These are phyloP conservation scores for Sphaerophoria taeniata DNA, from an alignment of 2,888 invertebrate genomes.

Conservation along the genomic window DNA sequence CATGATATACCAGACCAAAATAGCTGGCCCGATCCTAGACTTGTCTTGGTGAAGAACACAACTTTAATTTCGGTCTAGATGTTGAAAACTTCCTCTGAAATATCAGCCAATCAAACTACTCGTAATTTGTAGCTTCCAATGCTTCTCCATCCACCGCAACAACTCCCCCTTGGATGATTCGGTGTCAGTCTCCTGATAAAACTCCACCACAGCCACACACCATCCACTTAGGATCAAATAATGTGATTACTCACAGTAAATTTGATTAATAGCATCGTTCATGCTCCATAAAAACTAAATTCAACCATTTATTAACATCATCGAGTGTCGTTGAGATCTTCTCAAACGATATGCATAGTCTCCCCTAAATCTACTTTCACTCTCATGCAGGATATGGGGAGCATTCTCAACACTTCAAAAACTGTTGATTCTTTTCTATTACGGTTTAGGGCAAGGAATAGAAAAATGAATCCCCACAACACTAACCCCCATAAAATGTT, in stretches of 20 bases:
- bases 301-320: slow-evolving; percentile 19
- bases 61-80: too few species aligned
- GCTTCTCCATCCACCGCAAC: too few species aligned
- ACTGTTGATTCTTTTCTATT: slow-evolving; percentile 52
- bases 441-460: neutral
- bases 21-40: too few species aligned
- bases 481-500: neutral
- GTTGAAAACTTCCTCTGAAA: too few species aligned
- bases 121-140: too few species aligned
- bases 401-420: slow-evolving; percentile 52
- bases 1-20: too few species aligned
- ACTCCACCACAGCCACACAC: too few species aligned
- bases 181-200: too few species aligned
- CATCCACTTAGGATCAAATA: too few species aligned
- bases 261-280: slow-evolving; percentile 14
- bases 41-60: too few species aligned
- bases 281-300: slow-evolving; percentile 20
- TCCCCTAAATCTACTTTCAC: neutral
- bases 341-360: neutral
- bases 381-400: slow-evolving; percentile 11
- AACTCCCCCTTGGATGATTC: too few species aligned
- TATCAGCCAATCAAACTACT: too few species aligned
- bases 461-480: neutral
- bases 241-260: slow-evolving; percentile 1
- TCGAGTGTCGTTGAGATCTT: neutral